Conservation (phyloP, 2,113 vertebrate species). For the Coreoperca whiteheadi region DNA sequence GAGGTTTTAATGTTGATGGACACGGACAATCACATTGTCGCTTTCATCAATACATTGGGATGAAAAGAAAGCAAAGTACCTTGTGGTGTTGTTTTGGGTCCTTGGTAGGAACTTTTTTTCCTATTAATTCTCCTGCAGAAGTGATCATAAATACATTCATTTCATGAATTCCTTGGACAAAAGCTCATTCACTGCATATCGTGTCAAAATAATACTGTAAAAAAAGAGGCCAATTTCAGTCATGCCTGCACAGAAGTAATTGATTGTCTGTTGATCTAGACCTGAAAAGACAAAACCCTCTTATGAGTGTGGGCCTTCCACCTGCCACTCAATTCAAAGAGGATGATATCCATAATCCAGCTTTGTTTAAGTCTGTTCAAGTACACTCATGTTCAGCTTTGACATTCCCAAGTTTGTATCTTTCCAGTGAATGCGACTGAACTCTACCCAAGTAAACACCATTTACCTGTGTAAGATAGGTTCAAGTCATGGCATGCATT, state of each 20-base stretch:
- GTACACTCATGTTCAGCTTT: conserved; percentile 27
- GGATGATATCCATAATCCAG: conserved; percentile 1
- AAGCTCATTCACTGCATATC: conserved; percentile 15
- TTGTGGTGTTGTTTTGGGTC: neutral
- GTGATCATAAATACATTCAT: neutral
- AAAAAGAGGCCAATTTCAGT: neutral
- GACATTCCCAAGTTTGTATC: conserved; percentile 18
- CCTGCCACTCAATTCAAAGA: conserved; percentile 8
- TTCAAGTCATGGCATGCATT: neutral
- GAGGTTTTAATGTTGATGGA: conserved; percentile 41
- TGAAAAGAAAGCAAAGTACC: conserved; percentile 23
- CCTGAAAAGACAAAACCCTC: conserved; percentile 15
- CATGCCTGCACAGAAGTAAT: conserved; percentile 17
- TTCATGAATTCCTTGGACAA: conserved; percentile 18
- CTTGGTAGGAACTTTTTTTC: neutral
- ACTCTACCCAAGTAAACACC: neutral
- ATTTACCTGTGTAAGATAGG: neutral
- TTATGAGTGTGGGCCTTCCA: neutral
- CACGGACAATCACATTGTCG: conserved; percentile 30
- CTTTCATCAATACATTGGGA: conserved; percentile 21
- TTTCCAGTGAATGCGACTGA: conserved; percentile 3
- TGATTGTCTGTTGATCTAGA: conserved; percentile 11
- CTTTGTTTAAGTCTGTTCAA: conserved; percentile 47
- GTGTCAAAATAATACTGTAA: no score
- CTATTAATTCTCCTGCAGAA: conserved; percentile 6